Base-by-base conservation (phyloP, 2,113 vertebrate species). In the Bujurquina vittata region DNA sequence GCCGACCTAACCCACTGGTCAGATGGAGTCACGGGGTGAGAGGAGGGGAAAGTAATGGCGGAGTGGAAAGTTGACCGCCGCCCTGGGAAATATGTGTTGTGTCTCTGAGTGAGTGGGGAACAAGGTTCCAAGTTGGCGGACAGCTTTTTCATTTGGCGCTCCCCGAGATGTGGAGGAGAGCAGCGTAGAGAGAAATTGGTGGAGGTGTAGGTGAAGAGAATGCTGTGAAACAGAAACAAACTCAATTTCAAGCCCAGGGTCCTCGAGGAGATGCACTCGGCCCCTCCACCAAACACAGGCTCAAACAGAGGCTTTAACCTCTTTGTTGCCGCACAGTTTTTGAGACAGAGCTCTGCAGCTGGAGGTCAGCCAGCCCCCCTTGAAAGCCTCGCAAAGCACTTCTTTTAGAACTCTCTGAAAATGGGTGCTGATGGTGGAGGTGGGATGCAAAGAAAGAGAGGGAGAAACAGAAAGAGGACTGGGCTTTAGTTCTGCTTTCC, bases 51-150 rank as follows among this genome's bases (percentile, higher is more conserved):
- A 75, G 77, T 80, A 82, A 91, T 91, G 83, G 84, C 20, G n/a
- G 58, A 11, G 1, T 26, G 77, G 69, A 76, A 81, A 83, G 88
- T 89, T 87, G 93, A 94, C 91, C 87, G 77, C 72, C 56, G 43
- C 84, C 93, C 76, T 86, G 85, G 85, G 93, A 92, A 92, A 88
- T 93, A 92, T 91, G 86, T 79, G 63, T 55, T 46, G n/a, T 67
- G 84, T 79, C 89, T 88, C 80, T 15, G 76, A 84, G 79, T n/a
- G 62, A 85, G 75, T 57, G 20, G 88, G 88, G 72, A 88, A 90
- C 75, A 86, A 91, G 69, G 79, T 80, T 78, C 83, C 72, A 15
- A 77, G 84, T 89, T 29, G 35, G 35, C 3, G 72, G 90, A 76
- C 85, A 88, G 87, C 87, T 87, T 88, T 92, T 90, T 93, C 90